These are phyloP conservation scores for Furnarius figulus DNA, from an alignment of 2,113 vertebrate species.

Conservation along the genomic window DNA sequence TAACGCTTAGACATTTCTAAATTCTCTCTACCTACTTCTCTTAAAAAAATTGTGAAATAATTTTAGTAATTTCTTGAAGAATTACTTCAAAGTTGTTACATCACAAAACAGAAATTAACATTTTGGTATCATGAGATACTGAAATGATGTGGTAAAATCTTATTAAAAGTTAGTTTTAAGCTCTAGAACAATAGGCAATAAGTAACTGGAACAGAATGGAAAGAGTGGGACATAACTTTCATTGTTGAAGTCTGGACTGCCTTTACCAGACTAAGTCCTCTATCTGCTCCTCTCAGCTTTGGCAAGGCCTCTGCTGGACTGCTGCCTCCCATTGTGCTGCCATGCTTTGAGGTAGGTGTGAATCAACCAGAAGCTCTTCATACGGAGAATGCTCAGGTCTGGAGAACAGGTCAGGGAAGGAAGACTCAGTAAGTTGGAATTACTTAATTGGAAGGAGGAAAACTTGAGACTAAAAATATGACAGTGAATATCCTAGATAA, in stretches of 20 bases:
- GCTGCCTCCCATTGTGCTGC: neutral
- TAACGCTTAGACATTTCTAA: neutral
- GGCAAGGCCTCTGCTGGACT: neutral
- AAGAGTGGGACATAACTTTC: neutral
- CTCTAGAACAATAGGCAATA: neutral
- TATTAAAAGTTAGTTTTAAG: neutral
- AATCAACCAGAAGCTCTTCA: neutral
- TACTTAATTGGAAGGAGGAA: neutral
- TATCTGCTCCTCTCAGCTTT: neutral
- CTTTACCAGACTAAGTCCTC: neutral
- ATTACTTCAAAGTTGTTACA: neutral
- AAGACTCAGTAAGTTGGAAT: neutral
- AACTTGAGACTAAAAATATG: neutral
- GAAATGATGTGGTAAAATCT: neutral
- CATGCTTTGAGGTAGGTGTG: neutral
- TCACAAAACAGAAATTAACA: neutral
- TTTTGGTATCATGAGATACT: neutral
- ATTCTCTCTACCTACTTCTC: neutral
- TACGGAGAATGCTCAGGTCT: neutral
- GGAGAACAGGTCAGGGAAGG: neutral
- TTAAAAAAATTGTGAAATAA: neutral
- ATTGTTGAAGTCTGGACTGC: neutral
- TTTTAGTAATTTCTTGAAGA: neutral
- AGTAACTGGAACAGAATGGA: neutral
- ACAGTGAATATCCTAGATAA: neutral